Percentiles rank a stretch among this genome's conserved stretches.
These are phyloP conservation scores for Ferrisia virgata DNA, from an alignment of 2,888 invertebrate species.

Conservation along the genomic window DNA sequence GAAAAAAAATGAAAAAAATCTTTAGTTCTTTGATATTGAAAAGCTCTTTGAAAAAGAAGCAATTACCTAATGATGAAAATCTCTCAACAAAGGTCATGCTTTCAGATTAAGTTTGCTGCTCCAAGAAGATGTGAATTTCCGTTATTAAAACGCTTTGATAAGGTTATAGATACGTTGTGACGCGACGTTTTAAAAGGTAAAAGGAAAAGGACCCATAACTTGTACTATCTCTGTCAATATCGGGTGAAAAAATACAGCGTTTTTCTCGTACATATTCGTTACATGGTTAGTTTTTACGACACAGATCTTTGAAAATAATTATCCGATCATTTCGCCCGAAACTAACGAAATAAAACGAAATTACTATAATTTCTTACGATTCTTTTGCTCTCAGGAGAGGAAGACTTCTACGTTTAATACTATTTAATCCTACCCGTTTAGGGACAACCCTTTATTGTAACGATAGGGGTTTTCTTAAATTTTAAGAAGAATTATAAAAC, in stretches of 20 bases:
- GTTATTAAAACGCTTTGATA: slow-evolving; percentile 17
- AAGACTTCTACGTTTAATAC: slow-evolving; percentile 35
- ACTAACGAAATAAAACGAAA: slow-evolving; percentile 43
- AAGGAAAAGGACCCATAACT: background rate
- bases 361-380: slow-evolving; percentile 43
- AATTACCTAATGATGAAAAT: slow-evolving; percentile 32
- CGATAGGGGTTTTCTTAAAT: slow-evolving; percentile 42
- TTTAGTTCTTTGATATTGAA: background rate
- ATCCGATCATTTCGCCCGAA: slow-evolving; percentile 41
- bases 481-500: slow-evolving; percentile 45
- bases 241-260: background rate
- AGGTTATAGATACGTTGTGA: background rate
- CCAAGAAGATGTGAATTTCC: background rate
- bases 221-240: background rate
- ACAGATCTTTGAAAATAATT: slow-evolving; percentile 30
- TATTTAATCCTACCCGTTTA: slow-evolving; percentile 35
- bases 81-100: background rate
- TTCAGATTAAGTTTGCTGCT: background rate
- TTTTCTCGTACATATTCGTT: background rate
- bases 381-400: background rate
- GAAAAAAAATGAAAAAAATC: background rate
- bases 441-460: slow-evolving; percentile 32
- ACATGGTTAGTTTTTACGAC: background rate
- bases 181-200: background rate
- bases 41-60: background rate